These are phyloP conservation scores for Eurystomus glaucurus DNA, from an alignment of 2,797 vertebrate genomes.

Conservation along the genomic window DNA sequence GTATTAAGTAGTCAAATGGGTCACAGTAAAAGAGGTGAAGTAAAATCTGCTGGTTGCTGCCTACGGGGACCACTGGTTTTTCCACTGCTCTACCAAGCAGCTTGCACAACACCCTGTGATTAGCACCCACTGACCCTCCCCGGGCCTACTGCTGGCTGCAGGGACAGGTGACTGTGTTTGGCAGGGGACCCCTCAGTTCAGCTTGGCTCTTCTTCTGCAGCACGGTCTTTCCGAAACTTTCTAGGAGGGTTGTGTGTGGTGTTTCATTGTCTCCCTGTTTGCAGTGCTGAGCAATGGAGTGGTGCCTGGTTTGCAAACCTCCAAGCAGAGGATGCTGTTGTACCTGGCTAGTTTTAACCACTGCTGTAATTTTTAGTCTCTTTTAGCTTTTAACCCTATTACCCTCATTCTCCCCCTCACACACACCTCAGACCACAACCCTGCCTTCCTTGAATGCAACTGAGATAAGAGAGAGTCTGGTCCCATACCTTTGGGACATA, in stretches of 20 bases:
- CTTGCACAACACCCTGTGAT: background rate
- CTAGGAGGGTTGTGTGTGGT: rapidly evolving
- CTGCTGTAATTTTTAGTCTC: background rate
- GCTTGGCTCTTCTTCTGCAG: background rate
- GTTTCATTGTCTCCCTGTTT: background rate
- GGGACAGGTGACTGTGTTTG: background rate
- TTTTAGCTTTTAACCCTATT: background rate
- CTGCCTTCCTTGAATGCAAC: rapidly evolving
- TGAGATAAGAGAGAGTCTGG: background rate
- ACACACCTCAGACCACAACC: rapidly evolving
- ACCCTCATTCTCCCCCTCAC: background rate
- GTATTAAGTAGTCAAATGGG: background rate
- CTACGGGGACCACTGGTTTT: background rate
- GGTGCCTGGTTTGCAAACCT: background rate
- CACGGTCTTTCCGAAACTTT: background rate
- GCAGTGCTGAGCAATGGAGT: background rate
- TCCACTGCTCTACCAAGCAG: rapidly evolving
- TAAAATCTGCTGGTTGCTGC: background rate
- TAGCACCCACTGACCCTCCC: background rate
- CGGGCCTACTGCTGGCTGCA: rapidly evolving
- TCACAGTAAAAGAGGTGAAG: background rate
- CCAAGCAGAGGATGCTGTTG: background rate
- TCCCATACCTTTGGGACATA: background rate
- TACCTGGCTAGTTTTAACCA: background rate
- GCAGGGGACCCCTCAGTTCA: background rate